phyloP scores from a whole-genome alignment of 2,888 invertebrate genomes.

The Himalopsyche kuldschensis region DNA sequence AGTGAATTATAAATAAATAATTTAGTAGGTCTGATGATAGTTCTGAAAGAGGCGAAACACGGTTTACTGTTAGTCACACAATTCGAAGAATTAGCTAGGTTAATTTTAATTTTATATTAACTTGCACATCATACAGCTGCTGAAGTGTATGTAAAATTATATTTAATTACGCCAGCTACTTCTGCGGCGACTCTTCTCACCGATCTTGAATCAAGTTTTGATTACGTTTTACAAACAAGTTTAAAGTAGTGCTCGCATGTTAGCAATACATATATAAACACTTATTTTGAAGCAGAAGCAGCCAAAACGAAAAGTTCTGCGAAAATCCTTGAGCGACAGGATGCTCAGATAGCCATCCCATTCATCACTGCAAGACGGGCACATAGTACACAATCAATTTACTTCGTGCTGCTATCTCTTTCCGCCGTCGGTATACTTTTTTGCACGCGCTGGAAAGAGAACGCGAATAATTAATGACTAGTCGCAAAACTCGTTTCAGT shows the following conservation, averaged over 20 bases:
- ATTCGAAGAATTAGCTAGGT: too few relatives aligned
- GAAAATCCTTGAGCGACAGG: neutral
- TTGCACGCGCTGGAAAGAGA: neutral
- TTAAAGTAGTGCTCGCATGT: neutral
- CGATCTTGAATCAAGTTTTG: neutral
- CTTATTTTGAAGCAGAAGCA: neutral
- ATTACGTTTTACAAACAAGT: neutral
- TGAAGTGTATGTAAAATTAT: neutral
- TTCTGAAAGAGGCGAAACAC: too few relatives aligned
- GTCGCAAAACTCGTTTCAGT: neutral
- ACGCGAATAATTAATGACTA: neutral
- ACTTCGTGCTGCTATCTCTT: neutral
- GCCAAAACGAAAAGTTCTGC: neutral
- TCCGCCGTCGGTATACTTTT: neutral
- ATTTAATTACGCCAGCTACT: neutral
- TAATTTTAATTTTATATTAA: too few relatives aligned
- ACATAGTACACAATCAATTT: neutral
- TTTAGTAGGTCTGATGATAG: too few relatives aligned
- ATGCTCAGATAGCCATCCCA: neutral
- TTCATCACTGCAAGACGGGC: neutral
- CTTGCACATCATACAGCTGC: too few relatives aligned
- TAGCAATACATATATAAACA: neutral
- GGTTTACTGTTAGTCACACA: too few relatives aligned
- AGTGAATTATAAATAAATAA: too few relatives aligned
- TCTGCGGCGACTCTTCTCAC: neutral